Base-by-base conservation (phyloP, 2,113 vertebrate genomes). In the Hemicordylus capensis region DNA sequence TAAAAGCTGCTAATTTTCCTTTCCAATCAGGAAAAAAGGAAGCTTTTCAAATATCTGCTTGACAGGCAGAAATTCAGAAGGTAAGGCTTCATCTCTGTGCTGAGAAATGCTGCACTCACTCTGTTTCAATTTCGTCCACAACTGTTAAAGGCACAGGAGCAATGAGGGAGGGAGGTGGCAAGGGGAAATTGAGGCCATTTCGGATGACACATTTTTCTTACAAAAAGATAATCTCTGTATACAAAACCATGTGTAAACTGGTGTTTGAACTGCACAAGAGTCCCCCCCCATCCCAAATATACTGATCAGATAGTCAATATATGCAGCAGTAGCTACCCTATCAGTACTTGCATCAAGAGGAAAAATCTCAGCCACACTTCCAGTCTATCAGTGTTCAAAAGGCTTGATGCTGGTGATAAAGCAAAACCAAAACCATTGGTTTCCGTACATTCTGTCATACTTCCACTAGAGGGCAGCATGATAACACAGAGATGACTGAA, bases 381-480 rank as follows among this genome's bases (percentile, higher is more conserved):
- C 20, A 31, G 9, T 17, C 19, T 11, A 9, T 79, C 42, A 61
- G 28, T 20, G 12, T 37, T 48, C n/a, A n/a, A n/a, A n/a, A n/a
- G 37, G 34, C 15, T 6, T 26, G 46, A 28, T 5, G 3, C 58
- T 1, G 51, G 22, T 19, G 1, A 61, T 31, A 74, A 28, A 11
- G 34, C 73, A 84, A 70, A 37, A 9, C 37, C 34, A 46, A 3
- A 85, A 1, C 8, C 24, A 15, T 20, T 59, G 42, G 61, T 7
- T 64, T 56, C 17, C 31, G 39, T 72, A 74, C 19, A 46, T 61
- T 84, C n/a, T 67, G 37, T 87, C 61, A 81, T 80, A 1, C 31
- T 26, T 59, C 87, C 94, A 76, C 93, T 92, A 93, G 94, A 72
- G 92, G 93, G 87, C 69, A 93, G 91, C 84, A 51, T 92, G 67